Evolutionary conservation across 2,797 vertebrate species (phyloP), one percentile per base, ranked within the genome.

Genomic region (Enteromius argenteus): DNA sequence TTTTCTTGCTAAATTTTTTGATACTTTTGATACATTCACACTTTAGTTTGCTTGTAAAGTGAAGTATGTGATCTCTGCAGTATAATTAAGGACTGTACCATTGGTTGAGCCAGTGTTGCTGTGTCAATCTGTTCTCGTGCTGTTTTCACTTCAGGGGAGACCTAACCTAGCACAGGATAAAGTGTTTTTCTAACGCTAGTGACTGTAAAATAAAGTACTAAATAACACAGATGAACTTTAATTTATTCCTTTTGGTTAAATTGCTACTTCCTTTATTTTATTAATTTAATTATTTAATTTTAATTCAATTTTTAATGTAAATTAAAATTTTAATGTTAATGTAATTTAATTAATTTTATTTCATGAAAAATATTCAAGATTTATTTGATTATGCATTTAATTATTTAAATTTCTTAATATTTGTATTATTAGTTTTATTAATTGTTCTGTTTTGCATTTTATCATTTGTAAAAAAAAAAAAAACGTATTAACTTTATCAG

Each of bases 71-170:
- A 19, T 44, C 42, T 27, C 17, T 79, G 76, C 37, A 46, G 4
- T 62, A 53, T 49, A 21, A 46, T 27, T 46, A 4, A 42, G 5
- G 14, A 66, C 17, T 17, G 27, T 0, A 0, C 2, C 27, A 72
- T 51, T 32, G 44, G 44, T 49, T 72, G 44, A 72, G 42, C 15
- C 23, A 11, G 56, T 79, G 75, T 72, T 72, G 42, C 23, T 72
- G 42, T 72, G 23, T 30, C 23, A 46, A 27, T 44, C 14, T 30
- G 11, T 72, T 71, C 27, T 30, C 23, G 1, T 27, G 69, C 14
- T 30, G 11, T 27, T 71, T 46, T 30, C 42, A 1, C 23, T 49
- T 49, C 14, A 49, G 14, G 42, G 14, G 15, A 62, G 27, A 62
- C 39, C 39, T 49, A 30, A 19, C 42, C 42, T 46, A 44, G 42